Percentiles rank a stretch among this genome's conserved stretches.
phyloP scores from a whole-genome alignment of 2,113 vertebrate genomes.

The Gambusia holbrooki region DNA sequence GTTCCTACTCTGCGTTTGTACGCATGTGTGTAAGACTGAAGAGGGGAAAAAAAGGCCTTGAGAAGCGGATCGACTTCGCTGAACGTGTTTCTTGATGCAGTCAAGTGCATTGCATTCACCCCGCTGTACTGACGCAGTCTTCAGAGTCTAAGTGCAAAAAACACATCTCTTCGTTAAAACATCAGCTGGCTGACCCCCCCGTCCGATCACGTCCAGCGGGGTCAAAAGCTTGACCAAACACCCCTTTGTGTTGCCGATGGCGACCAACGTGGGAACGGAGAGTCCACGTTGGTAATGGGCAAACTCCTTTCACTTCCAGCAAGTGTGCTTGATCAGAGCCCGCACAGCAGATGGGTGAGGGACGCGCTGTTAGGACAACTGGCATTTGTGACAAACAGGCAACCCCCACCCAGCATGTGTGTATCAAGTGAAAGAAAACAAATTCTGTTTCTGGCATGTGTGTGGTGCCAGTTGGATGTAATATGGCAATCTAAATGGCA shows the following conservation, averaged over 20 bases:
- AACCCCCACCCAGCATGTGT: slow-evolving; percentile 8
- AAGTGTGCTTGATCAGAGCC: slow-evolving; percentile 20
- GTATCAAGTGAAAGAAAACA: slow-evolving; percentile 35
- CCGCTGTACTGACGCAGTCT: slow-evolving; percentile 58
- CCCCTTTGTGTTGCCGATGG: slow-evolving; percentile 2
- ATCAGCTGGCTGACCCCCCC: slow-evolving; percentile 23
- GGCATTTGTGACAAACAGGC: slow-evolving; percentile 23
- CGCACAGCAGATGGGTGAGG: slow-evolving; percentile 13
- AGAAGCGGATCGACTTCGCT: slow-evolving; percentile 42
- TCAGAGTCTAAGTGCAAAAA: slow-evolving; percentile 53
- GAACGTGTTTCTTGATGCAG: slow-evolving; percentile 51
- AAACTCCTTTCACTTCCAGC: slow-evolving; percentile 24
- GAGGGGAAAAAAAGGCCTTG: slow-evolving; percentile 46
- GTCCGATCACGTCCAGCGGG: neutral
- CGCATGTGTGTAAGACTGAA: slow-evolving; percentile 50
- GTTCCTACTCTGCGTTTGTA: slow-evolving; percentile 44
- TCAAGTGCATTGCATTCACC: slow-evolving; percentile 65
- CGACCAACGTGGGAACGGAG: slow-evolving; percentile 14
- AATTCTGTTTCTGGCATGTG: slow-evolving; percentile 19
- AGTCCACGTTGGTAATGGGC: neutral
- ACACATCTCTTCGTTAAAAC: slow-evolving; percentile 44
- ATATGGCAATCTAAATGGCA: slow-evolving; percentile 61
- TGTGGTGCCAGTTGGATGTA: slow-evolving; percentile 60
- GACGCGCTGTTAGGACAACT: slow-evolving; percentile 19
- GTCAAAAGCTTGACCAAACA: slow-evolving; percentile 29